These are phyloP conservation scores for Sebastes nivosus DNA, from an alignment of 2,797 vertebrate species.

Conservation along the genomic window DNA sequence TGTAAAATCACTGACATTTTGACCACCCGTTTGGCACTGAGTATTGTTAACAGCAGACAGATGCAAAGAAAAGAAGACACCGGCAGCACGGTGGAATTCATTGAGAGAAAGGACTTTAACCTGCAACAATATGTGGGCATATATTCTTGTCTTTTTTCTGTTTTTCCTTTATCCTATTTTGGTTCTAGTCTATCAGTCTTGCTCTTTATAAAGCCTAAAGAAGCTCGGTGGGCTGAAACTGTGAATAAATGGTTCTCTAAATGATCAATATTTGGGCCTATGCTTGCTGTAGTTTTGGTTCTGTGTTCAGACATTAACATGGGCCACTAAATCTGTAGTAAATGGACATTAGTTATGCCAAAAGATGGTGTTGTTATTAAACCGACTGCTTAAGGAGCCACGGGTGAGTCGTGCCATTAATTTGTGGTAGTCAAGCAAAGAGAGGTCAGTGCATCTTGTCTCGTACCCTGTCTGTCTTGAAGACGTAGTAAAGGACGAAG, in stretches of 20 bases:
- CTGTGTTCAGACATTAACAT: neutral
- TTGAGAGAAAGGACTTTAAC: neutral
- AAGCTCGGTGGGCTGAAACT: neutral
- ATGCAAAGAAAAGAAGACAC: neutral
- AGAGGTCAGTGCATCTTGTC: neutral
- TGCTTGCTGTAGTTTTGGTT: neutral
- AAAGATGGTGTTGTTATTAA: neutral
- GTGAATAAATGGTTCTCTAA: neutral
- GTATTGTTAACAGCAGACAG: neutral
- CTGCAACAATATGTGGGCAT: neutral
- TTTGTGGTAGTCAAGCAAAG: neutral
- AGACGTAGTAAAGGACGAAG: conserved; percentile 73
- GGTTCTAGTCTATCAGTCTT: neutral
- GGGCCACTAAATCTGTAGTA: too few species aligned
- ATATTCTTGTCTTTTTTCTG: neutral
- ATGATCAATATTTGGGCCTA: neutral
- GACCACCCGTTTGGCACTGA: neutral
- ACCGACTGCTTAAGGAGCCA: neutral
- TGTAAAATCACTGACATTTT: neutral
- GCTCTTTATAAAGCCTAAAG: neutral
- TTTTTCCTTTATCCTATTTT: neutral
- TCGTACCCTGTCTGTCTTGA: conserved; percentile 89
- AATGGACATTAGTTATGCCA: neutral
- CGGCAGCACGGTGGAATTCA: neutral
- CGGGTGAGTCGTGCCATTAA: neutral